Evolutionary conservation across 2,888 invertebrate species (phyloP).

Genomic region (Pseudococcus longispinus): DNA sequence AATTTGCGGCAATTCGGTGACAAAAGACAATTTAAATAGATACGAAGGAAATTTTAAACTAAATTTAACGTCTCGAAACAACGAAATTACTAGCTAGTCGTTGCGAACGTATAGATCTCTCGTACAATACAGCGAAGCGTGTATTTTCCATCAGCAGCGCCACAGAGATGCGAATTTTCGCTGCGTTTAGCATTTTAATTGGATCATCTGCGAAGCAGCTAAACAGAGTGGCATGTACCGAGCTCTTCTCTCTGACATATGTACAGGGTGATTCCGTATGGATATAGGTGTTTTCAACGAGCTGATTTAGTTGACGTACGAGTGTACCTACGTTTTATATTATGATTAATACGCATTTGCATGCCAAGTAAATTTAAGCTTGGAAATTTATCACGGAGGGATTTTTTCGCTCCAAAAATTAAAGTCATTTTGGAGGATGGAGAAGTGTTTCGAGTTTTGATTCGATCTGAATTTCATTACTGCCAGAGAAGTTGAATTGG

Average conservation of each 20-base stretch:
- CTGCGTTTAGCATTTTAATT: neutral
- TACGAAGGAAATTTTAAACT: neutral
- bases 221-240: neutral
- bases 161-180: slow-evolving; percentile 10
- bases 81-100: neutral
- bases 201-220: neutral
- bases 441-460: neutral
- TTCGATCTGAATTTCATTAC: neutral
- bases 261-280: neutral
- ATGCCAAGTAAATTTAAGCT: no score
- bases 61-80: neutral
- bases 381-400: neutral
- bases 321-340: neutral
- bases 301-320: neutral
- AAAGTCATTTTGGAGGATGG: neutral
- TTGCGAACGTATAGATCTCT: neutral
- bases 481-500: no score
- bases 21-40: slow-evolving; percentile 15
- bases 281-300: neutral
- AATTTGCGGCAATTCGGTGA: neutral
- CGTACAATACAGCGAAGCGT: neutral
- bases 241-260: neutral
- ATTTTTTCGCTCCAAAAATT: neutral
- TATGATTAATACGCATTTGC: no score
- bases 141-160: neutral